Evolutionary conservation across 2,797 vertebrate species (phyloP), one percentile per base, ranked within the genome.

Genomic region (Enteromius unitaeniatus): DNA sequence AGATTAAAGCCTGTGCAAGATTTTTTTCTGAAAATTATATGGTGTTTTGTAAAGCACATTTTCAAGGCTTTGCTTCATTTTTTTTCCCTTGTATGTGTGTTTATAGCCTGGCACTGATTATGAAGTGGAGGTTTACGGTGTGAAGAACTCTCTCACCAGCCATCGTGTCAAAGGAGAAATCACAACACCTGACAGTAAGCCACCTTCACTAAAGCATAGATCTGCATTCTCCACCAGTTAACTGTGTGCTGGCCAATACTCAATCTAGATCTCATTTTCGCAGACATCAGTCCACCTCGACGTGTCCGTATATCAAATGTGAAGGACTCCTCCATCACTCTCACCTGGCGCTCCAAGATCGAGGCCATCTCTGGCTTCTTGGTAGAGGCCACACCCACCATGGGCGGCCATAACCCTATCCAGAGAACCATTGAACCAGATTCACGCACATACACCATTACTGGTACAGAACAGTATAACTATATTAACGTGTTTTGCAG

Each of bases 321-420:
- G 6, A 99, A 97, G 0, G 98, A 99, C 89, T 96, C 96, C 0
- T 95, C 97, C 87, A 95, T 99, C 91, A 96, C 95, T 21, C 95
- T 99, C 40, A 97, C 93, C 49, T 99, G 98, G 98, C 95, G 97
- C 84, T 96, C 96, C 49, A 99, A 99, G 94, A 95, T 94, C 0
- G 97, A 99, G 86, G 93, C 95, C 0, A 97, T 99, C 91, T 97
- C 97, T 0, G 98, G 98, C 78, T 99, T 99, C 94, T 94, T 97
- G 53, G 92, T 99, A 1, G 96, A 99, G 79, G 96, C 94, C 10
- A 68, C 95, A 0, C 97, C 98, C 84, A 93, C 86, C 2, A 83
- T 91, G 0, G 75, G 91, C 0, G 93, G 94, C 85, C 95, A 95
- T 87, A 88, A 9, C 42, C 96, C 97, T 1, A 86, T 99, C 67